Base-by-base conservation (phyloP, 2,113 vertebrate species). In the Hemicordylus capensis region DNA sequence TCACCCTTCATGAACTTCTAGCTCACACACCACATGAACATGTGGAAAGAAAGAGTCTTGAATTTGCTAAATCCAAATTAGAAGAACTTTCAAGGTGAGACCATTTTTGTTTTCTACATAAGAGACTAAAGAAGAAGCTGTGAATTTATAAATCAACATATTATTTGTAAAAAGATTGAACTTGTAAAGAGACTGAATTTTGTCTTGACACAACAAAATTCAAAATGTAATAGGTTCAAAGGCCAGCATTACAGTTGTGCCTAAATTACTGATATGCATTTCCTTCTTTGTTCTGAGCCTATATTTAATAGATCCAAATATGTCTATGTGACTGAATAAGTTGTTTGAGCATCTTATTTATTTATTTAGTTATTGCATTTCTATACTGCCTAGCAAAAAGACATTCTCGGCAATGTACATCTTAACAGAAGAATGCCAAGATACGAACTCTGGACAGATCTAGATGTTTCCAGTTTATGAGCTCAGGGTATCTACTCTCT, bases 1-100 rank as follows among this genome's bases (percentile, higher is more conserved):
- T 99, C 95, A 99, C 99, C 1, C 96, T 99, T 69, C 99, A 99
- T 73, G 99, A 99, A 95, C 96, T 99, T 64, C 90, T 99, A 90
- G 99, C 99, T 31, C 99, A 99, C 91, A 99, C 99, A 1, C 99
- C 99, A 64, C 98, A 99, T 2, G 99, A 99, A 69, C 99, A 99
- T 0, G 97, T 99, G 91, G 98, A 99, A 89, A 97, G 99, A 84
- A 99, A 99, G 93, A 99, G 98, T 89, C 96, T 99, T 89, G 98
- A 99, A 93, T 99, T 99, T 92, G 98, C 98, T 79, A 99, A 99
- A 88, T 99, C 98, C 74, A 99, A 99, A 84, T 95, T 99, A 87
- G 98, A 99, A 91, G 98, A 99, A 87, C 95, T 99, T 72, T 99
- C 99, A 95, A 98, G 98, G 99, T 97, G 94, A 90, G 90, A 51